Conservation (phyloP, 2,113 vertebrate genomes). For the Carlito syrichta region DNA sequence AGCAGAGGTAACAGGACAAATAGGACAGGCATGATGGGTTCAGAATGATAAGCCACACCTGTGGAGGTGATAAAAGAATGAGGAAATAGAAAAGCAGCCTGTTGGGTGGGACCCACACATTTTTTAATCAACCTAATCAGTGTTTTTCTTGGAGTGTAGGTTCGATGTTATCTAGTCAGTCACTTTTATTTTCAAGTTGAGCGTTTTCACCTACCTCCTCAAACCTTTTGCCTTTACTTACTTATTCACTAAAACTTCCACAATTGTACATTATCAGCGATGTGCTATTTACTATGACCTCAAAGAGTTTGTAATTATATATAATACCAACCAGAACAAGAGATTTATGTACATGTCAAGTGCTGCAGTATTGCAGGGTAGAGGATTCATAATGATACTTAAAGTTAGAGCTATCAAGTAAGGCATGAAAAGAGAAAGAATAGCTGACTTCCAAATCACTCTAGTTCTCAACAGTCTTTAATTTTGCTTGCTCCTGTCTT, state of each 20-base stretch:
- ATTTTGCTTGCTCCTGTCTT: background rate
- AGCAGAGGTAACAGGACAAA: background rate
- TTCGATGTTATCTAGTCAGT: background rate
- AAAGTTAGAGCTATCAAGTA: background rate
- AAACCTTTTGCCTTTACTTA: background rate
- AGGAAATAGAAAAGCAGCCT: slow-evolving; percentile 4
- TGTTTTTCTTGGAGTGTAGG: background rate
- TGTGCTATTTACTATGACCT: background rate
- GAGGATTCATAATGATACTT: background rate
- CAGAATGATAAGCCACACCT: background rate
- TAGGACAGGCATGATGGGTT: background rate
- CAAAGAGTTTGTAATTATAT: background rate
- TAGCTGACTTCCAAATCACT: background rate
- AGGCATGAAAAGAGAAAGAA: background rate
- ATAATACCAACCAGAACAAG: background rate
- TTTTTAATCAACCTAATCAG: slow-evolving; percentile 32
- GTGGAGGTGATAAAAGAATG: slow-evolving; percentile 20
- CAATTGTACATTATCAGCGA: background rate
- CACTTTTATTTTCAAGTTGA: slow-evolving; percentile 15
- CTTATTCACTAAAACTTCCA: background rate
- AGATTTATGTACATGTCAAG: background rate
- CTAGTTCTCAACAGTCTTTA: background rate
- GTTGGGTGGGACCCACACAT: background rate
- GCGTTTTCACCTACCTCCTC: background rate
- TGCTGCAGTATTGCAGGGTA: background rate